Conservation (phyloP, 2,888 invertebrate species). For the Eucriotettix oculatus region DNA sequence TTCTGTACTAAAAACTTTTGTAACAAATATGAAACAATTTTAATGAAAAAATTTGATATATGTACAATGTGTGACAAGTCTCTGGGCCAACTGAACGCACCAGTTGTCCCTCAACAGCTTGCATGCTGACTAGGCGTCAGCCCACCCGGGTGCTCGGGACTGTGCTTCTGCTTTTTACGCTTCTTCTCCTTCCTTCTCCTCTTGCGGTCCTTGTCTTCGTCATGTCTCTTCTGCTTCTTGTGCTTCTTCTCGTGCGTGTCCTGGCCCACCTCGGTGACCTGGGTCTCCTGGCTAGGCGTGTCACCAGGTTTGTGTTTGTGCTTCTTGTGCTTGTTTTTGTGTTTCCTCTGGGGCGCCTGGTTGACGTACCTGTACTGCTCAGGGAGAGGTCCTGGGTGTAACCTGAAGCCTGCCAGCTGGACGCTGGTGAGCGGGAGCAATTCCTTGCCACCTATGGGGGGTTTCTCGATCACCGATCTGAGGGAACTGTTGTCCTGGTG, state of each 20-base stretch:
- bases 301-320: slow-evolving; percentile 84
- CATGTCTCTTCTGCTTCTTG: slow-evolving; percentile 84
- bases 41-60: too few species aligned
- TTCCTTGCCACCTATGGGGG: slow-evolving; percentile 84
- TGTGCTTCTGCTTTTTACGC: slow-evolving; percentile 85
- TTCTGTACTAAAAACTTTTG: too few species aligned
- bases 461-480: slow-evolving; percentile 87
- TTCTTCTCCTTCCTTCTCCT: slow-evolving; percentile 92
- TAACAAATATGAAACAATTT: too few species aligned
- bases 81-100: too few species aligned
- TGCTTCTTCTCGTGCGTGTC: slow-evolving; percentile 90
- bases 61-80: too few species aligned
- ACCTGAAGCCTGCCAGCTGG: slow-evolving; percentile 80
- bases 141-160: slow-evolving; percentile 65
- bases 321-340: slow-evolving; percentile 91
- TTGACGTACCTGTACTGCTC: slow-evolving; percentile 90
- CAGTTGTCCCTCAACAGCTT: slow-evolving; percentile 17
- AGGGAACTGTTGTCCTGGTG: slow-evolving; percentile 62
- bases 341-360: slow-evolving; percentile 80
- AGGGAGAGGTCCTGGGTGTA: slow-evolving; percentile 90
- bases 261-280: slow-evolving; percentile 34
- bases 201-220: slow-evolving; percentile 84
- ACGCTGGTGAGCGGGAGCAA: slow-evolving; percentile 69
- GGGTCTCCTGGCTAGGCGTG: slow-evolving; percentile 55
- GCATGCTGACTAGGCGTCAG: slow-evolving; percentile 43